Evolutionary conservation across 2,797 vertebrate species (phyloP), one percentile per base, ranked within the genome.

Genomic region (Allobates femoralis): DNA sequence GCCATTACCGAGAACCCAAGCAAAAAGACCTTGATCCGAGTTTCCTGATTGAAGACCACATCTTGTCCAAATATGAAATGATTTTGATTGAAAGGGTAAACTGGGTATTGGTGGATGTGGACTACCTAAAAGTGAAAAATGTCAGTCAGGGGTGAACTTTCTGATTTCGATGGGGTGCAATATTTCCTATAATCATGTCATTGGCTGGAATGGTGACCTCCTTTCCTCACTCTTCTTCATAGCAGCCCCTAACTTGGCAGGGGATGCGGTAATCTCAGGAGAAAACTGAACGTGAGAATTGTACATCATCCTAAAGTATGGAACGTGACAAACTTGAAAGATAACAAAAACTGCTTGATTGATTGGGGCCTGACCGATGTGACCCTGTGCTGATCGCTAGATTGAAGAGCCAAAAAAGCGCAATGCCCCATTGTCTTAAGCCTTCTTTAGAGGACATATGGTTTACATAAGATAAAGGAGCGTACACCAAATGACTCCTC

Each of bases 1-100:
- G 81, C 7, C 87, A 88, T 80, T 88, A 83, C 64, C 26, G 87
- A 26, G 23, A 79, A 62, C 80, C 87, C 1, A 86, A 88, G 28
- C 80, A 86, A 28, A 73, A 73, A 66, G 84, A 88, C 12, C 64
- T 88, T 16, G 51, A 28, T 16, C 51, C 1, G 7, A 41, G 60
- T 21, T 53, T 26, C 14, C 85, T 88, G 2, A 80, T 86, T 12
- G 5, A 66, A 23, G 87, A 88, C 37, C 23, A 41, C 5, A 84
- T 81, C 32, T 60, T 88, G 66, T 60, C 56, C 2, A 79, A 50
- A 64, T 86, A 79, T 51, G 77, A 88, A 64, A 7, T 10, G 0
- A 28, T 3, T n/a, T 67, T 88, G 51, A 26, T 86, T 15, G 8
- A 50, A 28, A 79, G 60, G 21, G 87, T 88, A 3, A 88, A 84